These are phyloP conservation scores for Micrasema minimum DNA, from an alignment of 1,140 invertebrate species.

Conservation along the genomic window DNA sequence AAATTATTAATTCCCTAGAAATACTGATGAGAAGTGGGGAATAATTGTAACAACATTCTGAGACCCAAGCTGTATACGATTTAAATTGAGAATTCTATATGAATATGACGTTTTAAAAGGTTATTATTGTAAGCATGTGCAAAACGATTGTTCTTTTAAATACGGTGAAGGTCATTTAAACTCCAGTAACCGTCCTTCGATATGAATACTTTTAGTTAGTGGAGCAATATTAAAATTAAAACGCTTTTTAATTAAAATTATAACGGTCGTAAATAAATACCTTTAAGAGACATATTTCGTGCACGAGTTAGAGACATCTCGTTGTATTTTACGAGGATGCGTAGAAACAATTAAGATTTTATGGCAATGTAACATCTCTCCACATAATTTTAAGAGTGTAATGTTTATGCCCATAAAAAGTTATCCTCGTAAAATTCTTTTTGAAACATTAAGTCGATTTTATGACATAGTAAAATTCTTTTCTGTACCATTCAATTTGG, in stretches of 20 bases:
- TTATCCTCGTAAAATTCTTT: slow-evolving; percentile 11
- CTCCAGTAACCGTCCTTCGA: slow-evolving; percentile 26
- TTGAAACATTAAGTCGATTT: slow-evolving; percentile 19
- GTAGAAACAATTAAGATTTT: neutral
- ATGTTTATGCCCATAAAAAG: neutral
- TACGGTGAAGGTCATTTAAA: slow-evolving; percentile 48
- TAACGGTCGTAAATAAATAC: neutral
- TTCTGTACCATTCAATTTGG: slow-evolving; percentile 25
- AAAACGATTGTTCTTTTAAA: slow-evolving; percentile 35
- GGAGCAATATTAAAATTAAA: slow-evolving; percentile 7
- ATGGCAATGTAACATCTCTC: neutral
- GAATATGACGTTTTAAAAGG: slow-evolving; percentile 29
- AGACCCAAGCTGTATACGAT: slow-evolving; percentile 28
- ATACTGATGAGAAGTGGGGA: slow-evolving; percentile 40
- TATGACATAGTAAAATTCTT: slow-evolving; percentile 12
- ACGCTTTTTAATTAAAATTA: slow-evolving; percentile 3
- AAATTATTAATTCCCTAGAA: slow-evolving; percentile 1
- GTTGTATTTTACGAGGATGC: neutral
- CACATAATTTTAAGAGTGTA: slow-evolving; percentile 17
- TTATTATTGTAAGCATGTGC: slow-evolving; percentile 37
- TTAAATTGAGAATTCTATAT: slow-evolving; percentile 23
- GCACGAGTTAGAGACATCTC: neutral
- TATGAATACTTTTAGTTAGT: neutral
- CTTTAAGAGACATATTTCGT: no score
- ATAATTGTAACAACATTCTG: neutral